Percentiles rank a stretch among this genome's conserved stretches.
These are phyloP conservation scores for Paedocypris sp. DNA, from an alignment of 2,113 vertebrate species.

Conservation along the genomic window DNA sequence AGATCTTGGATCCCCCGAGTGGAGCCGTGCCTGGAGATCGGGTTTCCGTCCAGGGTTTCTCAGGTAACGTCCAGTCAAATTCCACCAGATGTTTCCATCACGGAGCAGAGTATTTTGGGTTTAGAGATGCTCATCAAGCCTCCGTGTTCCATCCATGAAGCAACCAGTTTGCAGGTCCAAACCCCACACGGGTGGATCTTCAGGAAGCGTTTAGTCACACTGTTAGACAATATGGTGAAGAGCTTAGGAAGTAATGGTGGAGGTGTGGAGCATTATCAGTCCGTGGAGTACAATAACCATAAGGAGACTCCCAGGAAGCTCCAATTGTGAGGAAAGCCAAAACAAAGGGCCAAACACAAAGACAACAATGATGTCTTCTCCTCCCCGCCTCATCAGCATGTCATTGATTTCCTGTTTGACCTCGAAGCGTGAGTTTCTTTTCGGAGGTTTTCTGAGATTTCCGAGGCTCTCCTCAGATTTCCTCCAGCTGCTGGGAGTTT, in stretches of 20 bases:
- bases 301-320: conserved; percentile 8
- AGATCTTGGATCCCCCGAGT: conserved; percentile 78
- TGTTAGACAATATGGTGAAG: conserved; percentile 1
- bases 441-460: not conserved
- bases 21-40: conserved; percentile 77
- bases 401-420: conserved; percentile 10
- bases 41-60: conserved; percentile 74
- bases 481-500: not conserved
- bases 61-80: conserved; percentile 57
- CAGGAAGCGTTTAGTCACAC: too few relatives aligned
- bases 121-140: too few relatives aligned
- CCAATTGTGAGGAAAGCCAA: not conserved
- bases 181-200: too few relatives aligned
- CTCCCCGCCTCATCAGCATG: conserved; percentile 8
- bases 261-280: not conserved
- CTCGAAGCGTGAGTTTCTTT: not conserved
- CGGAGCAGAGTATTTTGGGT: too few relatives aligned
- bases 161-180: too few relatives aligned
- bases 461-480: not conserved
- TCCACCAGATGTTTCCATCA: not conserved
- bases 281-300: conserved; percentile 20
- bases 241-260: not conserved
- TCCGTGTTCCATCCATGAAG: too few relatives aligned
- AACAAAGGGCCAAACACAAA: not conserved
- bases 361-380: conserved; percentile 24